Evolutionary conservation across 2,113 vertebrate genomes (phyloP), one percentile per base, ranked within the genome.

Genomic region (Catharus fuscescens): DNA sequence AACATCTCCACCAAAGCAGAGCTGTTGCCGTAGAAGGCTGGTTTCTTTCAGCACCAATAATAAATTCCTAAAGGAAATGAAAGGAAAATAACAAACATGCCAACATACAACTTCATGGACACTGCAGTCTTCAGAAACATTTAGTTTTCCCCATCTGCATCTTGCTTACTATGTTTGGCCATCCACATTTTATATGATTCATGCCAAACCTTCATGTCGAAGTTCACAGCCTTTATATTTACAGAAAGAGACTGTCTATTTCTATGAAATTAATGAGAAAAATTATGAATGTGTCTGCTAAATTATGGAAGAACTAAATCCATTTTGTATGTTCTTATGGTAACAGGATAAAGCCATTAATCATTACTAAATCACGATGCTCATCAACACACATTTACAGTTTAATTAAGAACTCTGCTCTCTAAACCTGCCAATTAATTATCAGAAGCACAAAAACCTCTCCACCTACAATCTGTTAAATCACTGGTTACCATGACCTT

Each of bases 341-440:
- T 79, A 82, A 87, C 28, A 64, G 79, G 53, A 78, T 74, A 59
- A 86, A 92, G 54, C 67, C n/a, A 88, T 64, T 96, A 87, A 93
- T 96, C 87, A 72, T 85, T 94, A 86, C 88, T 95, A 92, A 81
- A 95, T 94, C 74, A 82, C 28, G 82, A 71, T 90, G 56, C 48
- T 94, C 92, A 67, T 93, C 96, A 97, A 61, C 83, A 91, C 4
- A 4, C 91, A 83, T 93, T 93, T 95, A 97, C 69, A 94, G 85
- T 84, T 97, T 98, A 97, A 96, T 96, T 97, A 96, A 94, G 90
- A 97, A 97, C 95, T 94, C 79, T 88, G 44, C 92, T 95, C 70
- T 95, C 67, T 93, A 85, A 94, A 98, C 91, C 95, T 97, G 95
- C 72, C 88, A 97, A 93, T 98, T 97, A 97, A 97, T 97, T 98